Evolutionary conservation across 1,140 invertebrate genomes (phyloP), one percentile per base, ranked within the genome.

Genomic region (Zaprionus tsacasi): DNA sequence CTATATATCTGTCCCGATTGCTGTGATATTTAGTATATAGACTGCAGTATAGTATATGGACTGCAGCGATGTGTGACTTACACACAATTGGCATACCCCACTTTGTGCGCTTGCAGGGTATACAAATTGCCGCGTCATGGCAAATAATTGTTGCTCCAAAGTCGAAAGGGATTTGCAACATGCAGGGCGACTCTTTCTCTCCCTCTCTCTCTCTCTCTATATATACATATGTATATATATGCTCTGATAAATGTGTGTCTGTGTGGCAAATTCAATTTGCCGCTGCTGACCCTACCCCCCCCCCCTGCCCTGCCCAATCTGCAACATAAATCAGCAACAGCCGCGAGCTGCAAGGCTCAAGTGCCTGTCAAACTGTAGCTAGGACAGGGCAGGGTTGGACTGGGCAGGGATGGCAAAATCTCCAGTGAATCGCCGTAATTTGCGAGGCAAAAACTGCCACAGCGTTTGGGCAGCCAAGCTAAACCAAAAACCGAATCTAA

Each of bases 371-470:
- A 71, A 71, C 68, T 70, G 67, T 70, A 64, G 50, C 21, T 21
- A 21, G 21, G 21, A 21, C 33, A 52, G 40, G 36, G 52, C 58
- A 70, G 21, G 21, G 21, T 21, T 21, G 21, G 21, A 70, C 54
- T 21, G 27, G 36, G 58, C 58, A 7, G 21, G 43, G 45, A n/a
- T 27, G 13, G 17, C 52, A 17, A 21, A 82, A 74, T 88, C 82
- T 87, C 82, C 56, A 64, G 82, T 59, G 82, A 79, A 88, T 87
- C 78, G 77, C 68, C 78, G 80, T 82, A 87, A 82, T 87, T 87
- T 82, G 71, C 74, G 63, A 75, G 72, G 72, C 79, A 61, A 68
- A 79, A 79, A 71, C 75, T 68, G 79, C 61, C 69, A 78, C 64
- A 74, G 61, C 50, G 56, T 57, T 43, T 66, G 63, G 25, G 25